Evolutionary conservation across 2,113 vertebrate genomes (phyloP).

Genomic region (Gallinago jamesoni): DNA sequence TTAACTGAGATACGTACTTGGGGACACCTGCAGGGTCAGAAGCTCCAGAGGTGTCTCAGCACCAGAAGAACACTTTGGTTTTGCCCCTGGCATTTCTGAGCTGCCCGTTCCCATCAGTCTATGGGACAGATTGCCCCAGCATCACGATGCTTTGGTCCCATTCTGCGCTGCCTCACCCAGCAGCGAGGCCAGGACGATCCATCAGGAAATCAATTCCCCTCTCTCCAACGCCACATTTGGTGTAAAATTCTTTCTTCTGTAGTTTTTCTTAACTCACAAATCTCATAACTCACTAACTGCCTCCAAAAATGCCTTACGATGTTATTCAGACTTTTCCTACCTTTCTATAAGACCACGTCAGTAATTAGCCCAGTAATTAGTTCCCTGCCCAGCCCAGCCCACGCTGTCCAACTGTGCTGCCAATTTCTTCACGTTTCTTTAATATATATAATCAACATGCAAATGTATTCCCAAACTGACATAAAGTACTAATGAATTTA

Average conservation of each 20-base stretch:
- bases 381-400: not conserved
- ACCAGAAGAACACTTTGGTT: not conserved
- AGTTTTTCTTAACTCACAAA: not conserved
- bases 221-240: not conserved
- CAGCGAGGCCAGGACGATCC: not conserved
- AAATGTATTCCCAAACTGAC: not conserved
- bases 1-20: not conserved
- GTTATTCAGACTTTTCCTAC: not conserved
- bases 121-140: not conserved
- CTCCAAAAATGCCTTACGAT: not conserved
- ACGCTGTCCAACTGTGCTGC: fast-evolving
- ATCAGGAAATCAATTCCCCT: not conserved
- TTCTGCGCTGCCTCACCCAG: not conserved
- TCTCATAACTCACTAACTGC: not conserved
- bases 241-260: not conserved
- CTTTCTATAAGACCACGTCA: not conserved
- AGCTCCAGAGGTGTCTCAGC: not conserved
- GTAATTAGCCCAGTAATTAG: fast-evolving
- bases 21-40: not conserved
- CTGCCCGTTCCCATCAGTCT: not conserved
- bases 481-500: not conserved
- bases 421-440: fast-evolving
- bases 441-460: not conserved
- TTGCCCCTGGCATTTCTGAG: not conserved
- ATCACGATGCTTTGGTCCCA: fast-evolving